Evolutionary conservation across 1,140 invertebrate species (phyloP), one percentile per base, ranked within the genome.

Genomic region (Heliconius nattereri): DNA sequence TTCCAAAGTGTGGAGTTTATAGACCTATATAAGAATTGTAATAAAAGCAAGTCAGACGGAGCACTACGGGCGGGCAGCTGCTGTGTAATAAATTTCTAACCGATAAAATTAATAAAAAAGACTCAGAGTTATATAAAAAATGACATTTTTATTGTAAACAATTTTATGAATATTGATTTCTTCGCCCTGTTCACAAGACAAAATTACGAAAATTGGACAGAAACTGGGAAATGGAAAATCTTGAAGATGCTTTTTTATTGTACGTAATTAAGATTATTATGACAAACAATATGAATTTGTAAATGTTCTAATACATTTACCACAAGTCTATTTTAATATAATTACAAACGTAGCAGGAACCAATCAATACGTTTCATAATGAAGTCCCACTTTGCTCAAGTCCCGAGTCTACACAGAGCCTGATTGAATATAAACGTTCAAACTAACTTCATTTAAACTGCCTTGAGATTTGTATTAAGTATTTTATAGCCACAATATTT

Each of bases 31-130:
- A 60, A 60, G 52, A 52, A 52, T 60, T 23, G 54, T 60, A 60
- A 60, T 60, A 60, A 60, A 60, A 60, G 8, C 54, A 60, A 60
- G n/a, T n/a, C 54, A 60, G 54, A 60, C 54, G 23, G n/a, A 23
- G 54, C 26, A 35, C 32, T 35, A 35, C 32, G 6, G 32, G 32
- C n/a, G 54, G 54, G 54, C 54, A n/a, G 54, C 52, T 60, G 54
- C n/a, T 23, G 20, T 60, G 9, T 60, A 60, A 60, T 60, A 60
- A 23, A 60, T 60, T 57, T 60, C 54, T 60, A n/a, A 60, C 54
- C 54, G n/a, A 60, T 60, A 60, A 60, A 60, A 23, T 60, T 60
- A 9, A 60, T 60, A 23, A 60, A 23, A 60, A 60, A 60, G 20
- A 60, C 54, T 60, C 20, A 60, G 19, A 5, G 49, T 20, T 52